Percentiles rank a stretch among this genome's conserved stretches.
phyloP scores from a whole-genome alignment of 2,888 invertebrate species.

The Listrodromus nycthemerus region DNA sequence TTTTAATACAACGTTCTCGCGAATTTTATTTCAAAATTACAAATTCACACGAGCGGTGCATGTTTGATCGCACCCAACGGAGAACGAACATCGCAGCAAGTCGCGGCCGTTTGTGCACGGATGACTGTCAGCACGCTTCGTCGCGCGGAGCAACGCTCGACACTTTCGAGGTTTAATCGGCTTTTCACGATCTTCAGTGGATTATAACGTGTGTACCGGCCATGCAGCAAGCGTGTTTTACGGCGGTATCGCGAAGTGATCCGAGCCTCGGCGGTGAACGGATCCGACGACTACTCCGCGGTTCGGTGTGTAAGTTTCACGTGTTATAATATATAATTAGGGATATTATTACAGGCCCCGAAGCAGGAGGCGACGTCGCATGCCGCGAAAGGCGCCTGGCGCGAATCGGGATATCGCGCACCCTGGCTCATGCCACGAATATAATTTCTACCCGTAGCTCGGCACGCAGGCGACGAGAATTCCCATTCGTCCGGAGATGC shows the following conservation, averaged over 20 bases:
- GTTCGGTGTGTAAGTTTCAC: neutral
- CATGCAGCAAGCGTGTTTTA: neutral
- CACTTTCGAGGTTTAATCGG: constrained; percentile 62
- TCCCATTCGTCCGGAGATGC: constrained; percentile 53
- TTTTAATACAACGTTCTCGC: constrained; percentile 49
- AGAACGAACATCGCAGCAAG: constrained; percentile 11
- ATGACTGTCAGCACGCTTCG: constrained; percentile 64
- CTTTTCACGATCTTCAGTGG: constrained; percentile 59
- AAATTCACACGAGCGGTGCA: constrained; percentile 28
- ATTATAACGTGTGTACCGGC: constrained; percentile 40
- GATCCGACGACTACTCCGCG: neutral
- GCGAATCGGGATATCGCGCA: constrained; percentile 42
- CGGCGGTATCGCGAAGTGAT: constrained; percentile 47
- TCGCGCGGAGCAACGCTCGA: constrained; percentile 64
- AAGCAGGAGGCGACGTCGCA: constrained; percentile 47
- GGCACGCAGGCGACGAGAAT: constrained; percentile 47
- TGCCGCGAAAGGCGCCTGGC: constrained; percentile 33
- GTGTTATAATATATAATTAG: constrained; percentile 65
- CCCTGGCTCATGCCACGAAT: constrained; percentile 42
- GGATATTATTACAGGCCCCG: constrained; percentile 68
- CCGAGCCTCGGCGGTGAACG: constrained; percentile 48
- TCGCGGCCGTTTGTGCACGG: neutral
- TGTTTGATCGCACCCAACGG: constrained; percentile 46
- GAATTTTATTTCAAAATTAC: constrained; percentile 44
- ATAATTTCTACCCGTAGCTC: constrained; percentile 53